These are phyloP conservation scores for Hypomesus transpacificus DNA, from an alignment of 2,113 vertebrate species.

Conservation along the genomic window DNA sequence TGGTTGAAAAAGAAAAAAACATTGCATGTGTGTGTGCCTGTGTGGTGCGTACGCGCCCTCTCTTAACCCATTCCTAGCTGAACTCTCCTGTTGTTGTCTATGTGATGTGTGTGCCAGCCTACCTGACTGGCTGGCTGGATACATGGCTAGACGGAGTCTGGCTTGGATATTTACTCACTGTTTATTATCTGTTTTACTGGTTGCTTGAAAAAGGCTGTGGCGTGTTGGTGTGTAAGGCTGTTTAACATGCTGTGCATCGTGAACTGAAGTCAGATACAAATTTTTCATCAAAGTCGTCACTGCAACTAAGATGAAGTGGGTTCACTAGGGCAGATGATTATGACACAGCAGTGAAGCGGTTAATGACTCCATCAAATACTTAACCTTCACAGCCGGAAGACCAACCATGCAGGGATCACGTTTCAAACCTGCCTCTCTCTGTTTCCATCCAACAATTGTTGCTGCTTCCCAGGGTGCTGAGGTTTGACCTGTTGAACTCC, in stretches of 20 bases:
- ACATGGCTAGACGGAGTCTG: not conserved
- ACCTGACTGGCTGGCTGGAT: slow-evolving; percentile 2
- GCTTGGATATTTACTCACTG: too few species aligned
- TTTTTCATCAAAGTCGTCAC: too few species aligned
- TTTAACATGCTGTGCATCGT: slow-evolving; percentile 27
- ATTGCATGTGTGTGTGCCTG: slow-evolving; percentile 61
- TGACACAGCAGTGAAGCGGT: too few species aligned
- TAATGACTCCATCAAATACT: too few species aligned
- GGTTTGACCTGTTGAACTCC: slow-evolving; percentile 46
- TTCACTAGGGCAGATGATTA: too few species aligned
- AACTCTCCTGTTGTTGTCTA: slow-evolving; percentile 2
- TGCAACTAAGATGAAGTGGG: too few species aligned
- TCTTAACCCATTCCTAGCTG: slow-evolving; percentile 23
- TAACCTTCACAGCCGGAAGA: too few species aligned
- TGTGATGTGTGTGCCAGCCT: not conserved
- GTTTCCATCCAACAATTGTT: slow-evolving; percentile 5
- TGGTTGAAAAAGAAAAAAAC: slow-evolving; percentile 59
- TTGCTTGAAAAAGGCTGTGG: too few species aligned
- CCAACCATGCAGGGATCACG: too few species aligned
- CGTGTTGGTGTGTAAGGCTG: slow-evolving; percentile 19
- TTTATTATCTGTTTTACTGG: too few species aligned
- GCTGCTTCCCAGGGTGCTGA: slow-evolving; percentile 33
- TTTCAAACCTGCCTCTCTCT: too few species aligned
- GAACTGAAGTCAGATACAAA: slow-evolving; percentile 34
- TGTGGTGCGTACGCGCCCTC: slow-evolving; percentile 2